Evolutionary conservation across 2,888 invertebrate species (phyloP).

Genomic region (Sepioteuthis lessoniana): DNA sequence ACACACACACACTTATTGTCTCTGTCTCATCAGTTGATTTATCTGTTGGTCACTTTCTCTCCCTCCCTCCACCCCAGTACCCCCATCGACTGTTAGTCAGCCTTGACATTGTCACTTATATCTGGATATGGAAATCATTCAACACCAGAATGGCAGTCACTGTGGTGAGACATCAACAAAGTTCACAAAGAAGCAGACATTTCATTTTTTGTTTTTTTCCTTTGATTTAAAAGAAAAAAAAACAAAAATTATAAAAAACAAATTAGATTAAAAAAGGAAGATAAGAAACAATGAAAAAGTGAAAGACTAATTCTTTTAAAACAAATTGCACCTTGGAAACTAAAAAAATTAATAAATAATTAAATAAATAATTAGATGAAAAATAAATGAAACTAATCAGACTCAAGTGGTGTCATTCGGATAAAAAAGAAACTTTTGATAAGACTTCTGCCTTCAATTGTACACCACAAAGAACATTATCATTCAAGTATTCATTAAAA

Average conservation of each 20-base stretch:
- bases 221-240: background rate
- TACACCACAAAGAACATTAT: conserved; percentile 9
- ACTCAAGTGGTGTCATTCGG: conserved; percentile 14
- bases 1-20: background rate
- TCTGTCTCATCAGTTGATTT: background rate
- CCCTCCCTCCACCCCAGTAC: background rate
- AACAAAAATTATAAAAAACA: background rate
- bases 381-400: background rate
- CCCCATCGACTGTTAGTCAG: background rate
- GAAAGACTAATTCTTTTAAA: background rate
- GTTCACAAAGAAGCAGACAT: background rate
- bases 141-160: conserved; percentile 20
- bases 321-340: background rate
- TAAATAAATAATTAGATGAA: background rate
- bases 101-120: background rate
- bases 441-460: conserved; percentile 17
- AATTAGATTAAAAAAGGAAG: background rate
- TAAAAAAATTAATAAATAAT: background rate
- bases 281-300: background rate
- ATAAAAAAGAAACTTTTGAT: conserved; percentile 33
- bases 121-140: background rate
- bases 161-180: background rate
- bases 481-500: background rate
- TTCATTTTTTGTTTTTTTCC: background rate
- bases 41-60: background rate